These are phyloP conservation scores for Formica aserva DNA, from an alignment of 2,888 invertebrate genomes.

Conservation along the genomic window DNA sequence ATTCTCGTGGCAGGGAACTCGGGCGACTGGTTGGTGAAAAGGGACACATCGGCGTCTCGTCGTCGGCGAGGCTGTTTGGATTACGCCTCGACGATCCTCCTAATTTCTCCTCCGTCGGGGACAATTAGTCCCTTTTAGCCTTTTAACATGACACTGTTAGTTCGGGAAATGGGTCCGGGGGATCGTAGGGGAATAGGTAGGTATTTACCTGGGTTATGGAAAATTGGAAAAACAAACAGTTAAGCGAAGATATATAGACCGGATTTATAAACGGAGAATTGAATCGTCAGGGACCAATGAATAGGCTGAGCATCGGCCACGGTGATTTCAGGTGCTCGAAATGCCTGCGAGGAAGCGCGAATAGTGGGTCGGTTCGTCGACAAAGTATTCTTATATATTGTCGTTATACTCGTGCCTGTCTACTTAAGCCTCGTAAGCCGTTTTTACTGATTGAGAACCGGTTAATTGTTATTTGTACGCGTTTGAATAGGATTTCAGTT, in stretches of 20 bases:
- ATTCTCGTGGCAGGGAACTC: slow-evolving; percentile 36
- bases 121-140: slow-evolving; percentile 73
- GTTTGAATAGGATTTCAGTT: neutral
- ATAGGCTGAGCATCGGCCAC: slow-evolving; percentile 58
- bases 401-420: neutral
- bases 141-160: slow-evolving; percentile 45
- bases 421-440: neutral
- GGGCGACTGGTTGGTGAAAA: slow-evolving; percentile 32
- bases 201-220: slow-evolving; percentile 70
- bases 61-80: slow-evolving; percentile 67
- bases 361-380: slow-evolving; percentile 46
- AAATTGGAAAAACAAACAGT: slow-evolving; percentile 78
- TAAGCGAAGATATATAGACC: slow-evolving; percentile 22
- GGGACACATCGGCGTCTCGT: slow-evolving; percentile 30
- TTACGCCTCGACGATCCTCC: slow-evolving; percentile 69
- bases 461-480: slow-evolving; percentile 11
- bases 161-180: slow-evolving; percentile 32
- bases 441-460: neutral
- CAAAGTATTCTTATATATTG: slow-evolving; percentile 59
- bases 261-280: slow-evolving; percentile 63
- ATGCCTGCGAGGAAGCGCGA: slow-evolving; percentile 44
- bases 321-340: slow-evolving; percentile 68
- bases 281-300: slow-evolving; percentile 71
- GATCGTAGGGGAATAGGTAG: slow-evolving; percentile 41
- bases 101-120: slow-evolving; percentile 73